phyloP scores from a whole-genome alignment of 2,113 vertebrate genomes.

The Aix galericulata region DNA sequence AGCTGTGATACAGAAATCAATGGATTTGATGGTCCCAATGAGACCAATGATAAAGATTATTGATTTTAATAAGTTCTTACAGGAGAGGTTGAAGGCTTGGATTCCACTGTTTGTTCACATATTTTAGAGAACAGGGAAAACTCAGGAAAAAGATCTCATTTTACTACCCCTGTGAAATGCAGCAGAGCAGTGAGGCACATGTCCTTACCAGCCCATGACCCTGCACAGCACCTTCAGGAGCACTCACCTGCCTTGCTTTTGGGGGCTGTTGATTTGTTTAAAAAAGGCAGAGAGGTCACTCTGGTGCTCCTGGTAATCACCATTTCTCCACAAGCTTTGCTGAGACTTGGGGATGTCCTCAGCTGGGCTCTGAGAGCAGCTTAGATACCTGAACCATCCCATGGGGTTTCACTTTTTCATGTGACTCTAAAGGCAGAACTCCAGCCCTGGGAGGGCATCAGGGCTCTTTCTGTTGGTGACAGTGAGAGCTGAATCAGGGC shows the following conservation, averaged over 20 bases:
- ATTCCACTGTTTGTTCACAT: slow-evolving; percentile 7
- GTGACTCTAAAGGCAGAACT: background rate
- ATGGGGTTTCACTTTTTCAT: background rate
- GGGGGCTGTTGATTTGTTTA: background rate
- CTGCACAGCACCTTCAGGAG: background rate
- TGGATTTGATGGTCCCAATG: background rate
- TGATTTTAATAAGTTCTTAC: background rate
- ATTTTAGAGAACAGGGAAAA: background rate
- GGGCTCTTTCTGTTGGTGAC: background rate
- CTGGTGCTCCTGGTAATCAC: background rate
- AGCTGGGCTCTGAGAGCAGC: background rate
- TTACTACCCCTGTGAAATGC: background rate
- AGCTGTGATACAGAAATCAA: background rate
- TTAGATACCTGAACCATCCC: background rate
- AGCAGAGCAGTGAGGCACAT: background rate
- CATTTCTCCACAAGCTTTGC: background rate
- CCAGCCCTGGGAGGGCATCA: background rate
- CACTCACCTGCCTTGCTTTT: background rate
- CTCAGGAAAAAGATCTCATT: background rate
- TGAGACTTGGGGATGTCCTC: background rate
- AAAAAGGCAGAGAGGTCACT: background rate
- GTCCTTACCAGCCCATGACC: too few species aligned
- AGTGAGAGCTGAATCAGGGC: background rate
- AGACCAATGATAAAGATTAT: slow-evolving; percentile 6
- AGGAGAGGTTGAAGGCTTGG: background rate